A percentile compares a stretch with the other conserved stretches of the same genome.
These are phyloP conservation scores for Acronicta leporina DNA, from an alignment of 2,888 invertebrate genomes.

Conservation along the genomic window DNA sequence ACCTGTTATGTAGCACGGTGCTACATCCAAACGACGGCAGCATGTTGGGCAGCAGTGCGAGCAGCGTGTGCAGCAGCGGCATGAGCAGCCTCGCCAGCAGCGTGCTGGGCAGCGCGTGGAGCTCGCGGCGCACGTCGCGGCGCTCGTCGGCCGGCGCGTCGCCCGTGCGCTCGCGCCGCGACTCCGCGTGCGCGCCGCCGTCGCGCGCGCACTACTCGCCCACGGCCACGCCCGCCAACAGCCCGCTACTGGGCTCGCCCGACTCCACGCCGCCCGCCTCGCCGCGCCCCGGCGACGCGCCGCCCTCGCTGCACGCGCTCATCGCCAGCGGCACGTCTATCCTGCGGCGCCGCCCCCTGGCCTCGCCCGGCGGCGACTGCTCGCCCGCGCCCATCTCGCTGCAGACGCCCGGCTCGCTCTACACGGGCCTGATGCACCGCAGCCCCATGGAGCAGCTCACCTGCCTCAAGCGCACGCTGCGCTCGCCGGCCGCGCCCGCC, in stretches of 20 bases:
- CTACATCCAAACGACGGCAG: slow-evolving; percentile 96
- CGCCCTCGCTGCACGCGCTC: slow-evolving; percentile 86
- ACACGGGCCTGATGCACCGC: slow-evolving; percentile 90
- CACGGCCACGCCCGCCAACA: slow-evolving; percentile 96
- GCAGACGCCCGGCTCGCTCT: slow-evolving; percentile 89
- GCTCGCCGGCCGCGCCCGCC: slow-evolving; percentile 79
- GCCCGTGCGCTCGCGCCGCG: slow-evolving; percentile 92
- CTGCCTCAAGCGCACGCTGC: slow-evolving; percentile 90
- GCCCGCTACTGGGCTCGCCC: slow-evolving; percentile 91
- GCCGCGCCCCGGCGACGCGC: slow-evolving; percentile 91
- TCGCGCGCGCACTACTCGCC: slow-evolving; percentile 93
- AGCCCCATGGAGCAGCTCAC: slow-evolving; percentile 95
- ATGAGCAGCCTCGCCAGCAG: slow-evolving; percentile 87
- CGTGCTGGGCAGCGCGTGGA: slow-evolving; percentile 89
- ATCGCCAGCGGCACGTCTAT: slow-evolving; percentile 86
- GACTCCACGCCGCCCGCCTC: slow-evolving; percentile 87
- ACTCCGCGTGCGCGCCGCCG: slow-evolving; percentile 93
- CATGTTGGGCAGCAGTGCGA: slow-evolving; percentile 91
- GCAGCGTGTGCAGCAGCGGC: slow-evolving; percentile 89
- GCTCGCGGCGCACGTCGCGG: slow-evolving; percentile 90
- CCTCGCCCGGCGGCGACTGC: slow-evolving; percentile 88
- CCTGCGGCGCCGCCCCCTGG: slow-evolving; percentile 86
- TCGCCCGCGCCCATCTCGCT: slow-evolving; percentile 91
- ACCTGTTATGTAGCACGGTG: slow-evolving; percentile 90
- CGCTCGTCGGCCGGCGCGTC: slow-evolving; percentile 85